Percentiles rank a stretch among this genome's conserved stretches.
These are phyloP conservation scores for Hypocryptadius cinnamomeus DNA, from an alignment of 2,113 vertebrate species.

Conservation along the genomic window DNA sequence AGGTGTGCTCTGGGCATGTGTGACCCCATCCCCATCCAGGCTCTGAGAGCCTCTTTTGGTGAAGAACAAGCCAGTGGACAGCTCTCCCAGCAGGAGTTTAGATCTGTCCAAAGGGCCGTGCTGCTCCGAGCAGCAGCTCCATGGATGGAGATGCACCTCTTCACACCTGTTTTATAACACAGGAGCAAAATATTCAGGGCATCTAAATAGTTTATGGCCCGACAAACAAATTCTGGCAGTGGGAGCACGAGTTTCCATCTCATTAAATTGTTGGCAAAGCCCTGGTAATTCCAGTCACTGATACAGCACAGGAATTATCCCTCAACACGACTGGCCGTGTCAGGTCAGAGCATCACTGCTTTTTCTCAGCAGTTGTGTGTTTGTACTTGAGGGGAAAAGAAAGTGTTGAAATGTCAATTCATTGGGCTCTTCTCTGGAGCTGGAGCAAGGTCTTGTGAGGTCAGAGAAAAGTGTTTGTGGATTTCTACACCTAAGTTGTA, in stretches of 20 bases:
- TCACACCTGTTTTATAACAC: constrained; percentile 47
- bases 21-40: not conserved
- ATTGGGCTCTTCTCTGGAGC: not conserved
- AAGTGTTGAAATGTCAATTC: constrained; percentile 8
- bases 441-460: not conserved
- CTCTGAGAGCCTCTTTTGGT: not conserved
- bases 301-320: not conserved
- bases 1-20: not conserved
- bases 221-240: constrained; percentile 42
- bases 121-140: not conserved
- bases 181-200: not conserved
- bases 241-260: constrained; percentile 28
- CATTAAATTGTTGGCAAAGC: constrained; percentile 49
- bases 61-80: not conserved
- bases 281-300: constrained; percentile 54
- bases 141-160: not conserved
- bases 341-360: constrained; percentile 28
- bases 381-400: not conserved
- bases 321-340: not conserved
- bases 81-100: not conserved
- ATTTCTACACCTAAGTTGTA: not conserved
- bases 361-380: constrained; percentile 2
- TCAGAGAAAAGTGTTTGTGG: not conserved
- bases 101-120: not conserved
- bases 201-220: constrained; percentile 8